A percentile compares a stretch with the other conserved stretches of the same genome.
These are phyloP conservation scores for Tenthredo mesomela DNA, from an alignment of 2,888 invertebrate species.

Conservation along the genomic window DNA sequence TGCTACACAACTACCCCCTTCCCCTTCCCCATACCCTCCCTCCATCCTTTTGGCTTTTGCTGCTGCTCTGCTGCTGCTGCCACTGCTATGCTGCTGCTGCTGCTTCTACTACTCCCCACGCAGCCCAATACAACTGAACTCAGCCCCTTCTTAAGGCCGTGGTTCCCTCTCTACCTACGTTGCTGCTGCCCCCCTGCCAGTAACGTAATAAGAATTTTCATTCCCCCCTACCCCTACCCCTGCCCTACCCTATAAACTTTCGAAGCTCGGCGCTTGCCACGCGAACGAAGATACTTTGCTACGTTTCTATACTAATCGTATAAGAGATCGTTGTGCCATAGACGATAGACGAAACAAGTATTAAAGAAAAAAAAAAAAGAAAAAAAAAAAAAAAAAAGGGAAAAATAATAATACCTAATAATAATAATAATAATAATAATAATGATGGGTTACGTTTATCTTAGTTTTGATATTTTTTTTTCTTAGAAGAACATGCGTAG, in stretches of 20 bases:
- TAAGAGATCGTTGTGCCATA: not conserved
- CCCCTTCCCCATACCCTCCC: conserved; percentile 44
- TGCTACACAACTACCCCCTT: conserved; percentile 64
- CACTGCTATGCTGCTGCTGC: conserved; percentile 20
- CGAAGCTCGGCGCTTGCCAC: conserved; percentile 21
- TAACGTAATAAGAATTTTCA: conserved; percentile 48
- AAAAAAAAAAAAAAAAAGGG: no score
- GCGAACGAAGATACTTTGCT: conserved; percentile 9
- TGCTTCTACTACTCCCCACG: conserved; percentile 20
- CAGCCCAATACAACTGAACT: conserved; percentile 38
- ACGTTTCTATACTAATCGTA: not conserved
- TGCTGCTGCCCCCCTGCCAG: conserved; percentile 36
- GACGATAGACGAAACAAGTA: conserved; percentile 2
- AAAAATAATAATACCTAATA: not conserved
- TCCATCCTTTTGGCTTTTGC: conserved; percentile 53
- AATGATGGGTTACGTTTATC: not conserved
- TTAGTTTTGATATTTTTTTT: not conserved
- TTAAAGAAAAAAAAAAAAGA: not conserved
- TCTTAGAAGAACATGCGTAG: not conserved
- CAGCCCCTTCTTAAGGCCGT: conserved; percentile 43
- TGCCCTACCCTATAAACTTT: not conserved
- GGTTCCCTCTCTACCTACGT: conserved; percentile 25
- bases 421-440: not conserved
- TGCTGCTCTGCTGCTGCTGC: not conserved
- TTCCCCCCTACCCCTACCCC: not conserved